Evolutionary conservation across 1,140 invertebrate species (phyloP).

Genomic region (Eubasilissa regina): DNA sequence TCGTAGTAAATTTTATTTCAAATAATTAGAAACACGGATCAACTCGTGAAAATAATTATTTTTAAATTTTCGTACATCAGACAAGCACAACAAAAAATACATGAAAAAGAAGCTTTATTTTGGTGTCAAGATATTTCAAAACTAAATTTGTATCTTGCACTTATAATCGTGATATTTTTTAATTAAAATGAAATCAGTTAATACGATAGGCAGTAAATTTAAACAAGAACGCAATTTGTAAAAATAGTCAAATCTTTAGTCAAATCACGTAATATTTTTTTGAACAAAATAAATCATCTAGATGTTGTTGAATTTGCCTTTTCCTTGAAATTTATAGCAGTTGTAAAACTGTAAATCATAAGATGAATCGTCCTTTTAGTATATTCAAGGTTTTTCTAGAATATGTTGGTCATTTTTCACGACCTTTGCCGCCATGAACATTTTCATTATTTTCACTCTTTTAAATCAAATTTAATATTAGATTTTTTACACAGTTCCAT

Average conservation of each 20-base stretch:
- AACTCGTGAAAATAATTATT: neutral
- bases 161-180: neutral
- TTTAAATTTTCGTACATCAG: neutral
- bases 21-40: slow-evolving; percentile 9
- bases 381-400: slow-evolving; percentile 31
- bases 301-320: slow-evolving; percentile 38
- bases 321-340: slow-evolving; percentile 33
- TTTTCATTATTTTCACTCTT: slow-evolving; percentile 12
- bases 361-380: slow-evolving; percentile 41
- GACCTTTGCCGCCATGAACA: slow-evolving; percentile 11
- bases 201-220: neutral
- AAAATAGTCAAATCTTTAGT: neutral
- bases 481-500: neutral
- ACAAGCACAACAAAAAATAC: neutral
- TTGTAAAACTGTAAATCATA: slow-evolving; percentile 44
- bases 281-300: slow-evolving; percentile 28
- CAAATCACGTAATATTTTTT: slow-evolving; percentile 27
- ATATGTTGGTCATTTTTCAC: slow-evolving; percentile 35
- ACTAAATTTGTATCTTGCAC: neutral
- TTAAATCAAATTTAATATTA: neutral
- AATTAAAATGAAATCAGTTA: neutral
- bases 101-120: neutral
- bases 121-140: neutral
- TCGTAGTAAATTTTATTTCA: neutral
- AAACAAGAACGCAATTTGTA: slow-evolving; percentile 3